phyloP scores from a whole-genome alignment of 2,888 invertebrate species.

The Drosophila pegasa region DNA sequence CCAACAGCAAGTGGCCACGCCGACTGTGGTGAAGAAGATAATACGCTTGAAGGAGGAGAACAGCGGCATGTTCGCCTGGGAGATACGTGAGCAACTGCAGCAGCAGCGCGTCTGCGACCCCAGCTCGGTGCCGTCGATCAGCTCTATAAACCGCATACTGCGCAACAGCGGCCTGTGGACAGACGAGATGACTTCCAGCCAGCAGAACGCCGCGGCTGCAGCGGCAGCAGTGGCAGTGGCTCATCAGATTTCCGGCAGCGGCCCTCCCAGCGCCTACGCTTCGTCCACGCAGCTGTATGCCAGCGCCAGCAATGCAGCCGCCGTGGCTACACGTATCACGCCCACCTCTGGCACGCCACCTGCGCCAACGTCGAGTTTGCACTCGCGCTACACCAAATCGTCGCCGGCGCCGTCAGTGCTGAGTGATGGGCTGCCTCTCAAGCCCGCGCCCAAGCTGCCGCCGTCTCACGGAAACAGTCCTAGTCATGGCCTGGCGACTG shows the following conservation, averaged over 20 bases:
- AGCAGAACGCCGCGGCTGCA: constrained; percentile 83
- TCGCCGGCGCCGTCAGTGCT: constrained; percentile 34
- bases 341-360: constrained; percentile 38
- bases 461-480: constrained; percentile 35
- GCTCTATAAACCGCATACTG: constrained; percentile 96
- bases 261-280: constrained; percentile 37
- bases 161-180: constrained; percentile 94
- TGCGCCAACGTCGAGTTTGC: constrained; percentile 35
- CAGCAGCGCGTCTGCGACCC: constrained; percentile 96
- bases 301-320: constrained; percentile 27
- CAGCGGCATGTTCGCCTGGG: constrained; percentile 98
- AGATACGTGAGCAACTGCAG: constrained; percentile 95
- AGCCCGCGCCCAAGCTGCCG: constrained; percentile 82
- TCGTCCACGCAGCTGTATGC: constrained; percentile 50
- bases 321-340: constrained; percentile 25
- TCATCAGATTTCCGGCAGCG: constrained; percentile 50
- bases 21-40: constrained; percentile 97
- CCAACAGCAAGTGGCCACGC: constrained; percentile 97
- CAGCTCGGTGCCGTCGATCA: constrained; percentile 95
- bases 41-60: constrained; percentile 97
- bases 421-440: constrained; percentile 71
- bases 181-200: constrained; percentile 86
- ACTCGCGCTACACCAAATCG: constrained; percentile 44
- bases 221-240: constrained; percentile 75
- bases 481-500: constrained; percentile 43